Evolutionary conservation across 2,113 vertebrate genomes (phyloP), one percentile per base, ranked within the genome.

Genomic region (Meleagris gallopavo): DNA sequence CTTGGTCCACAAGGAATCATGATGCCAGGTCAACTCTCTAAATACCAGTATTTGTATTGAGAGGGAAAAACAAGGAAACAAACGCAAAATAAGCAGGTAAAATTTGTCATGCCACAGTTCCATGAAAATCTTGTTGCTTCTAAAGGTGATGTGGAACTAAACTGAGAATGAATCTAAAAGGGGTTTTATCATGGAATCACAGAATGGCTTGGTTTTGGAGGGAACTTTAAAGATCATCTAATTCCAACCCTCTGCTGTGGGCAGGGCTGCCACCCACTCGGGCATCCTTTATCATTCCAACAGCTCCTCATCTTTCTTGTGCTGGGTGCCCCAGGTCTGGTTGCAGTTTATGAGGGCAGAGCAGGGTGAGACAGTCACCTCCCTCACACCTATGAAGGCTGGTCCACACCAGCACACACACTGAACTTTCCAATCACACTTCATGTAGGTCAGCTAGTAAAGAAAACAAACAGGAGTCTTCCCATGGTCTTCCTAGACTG

Each of bases 81-180:
- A 69, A 62, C 10, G 10, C 57, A 58, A 58, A 58, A n/a, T n/a
- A 38, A 1, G 0, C 0, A 29, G 14, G 1, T 73, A 36, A 22
- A 46, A 27, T 66, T 90, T 29, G 7, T 8, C 45, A 76, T 43
- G 86, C n/a, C 2, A 43, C 2, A 14, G 29, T 87, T 41, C 34
- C 32, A 61, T 9, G 21, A 69, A 87, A 79, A 73, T 54, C 46
- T 9, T 40, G 16, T 50, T 72, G 54, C n/a, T 73, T 95, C 30
- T 43, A 79, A 25, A 79, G 52, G 3, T 55, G 15, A 67, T 7
- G 4, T 40, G 15, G 6, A 43, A 43, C 41, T 83, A 30, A 77
- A 66, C 9, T 43, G 48, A 43, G 30, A 87, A 27, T 2, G 72
- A 32, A 45, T 18, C 9, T 50, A 65, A 88, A 86, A 10, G 7